Evolutionary conservation across 2,113 vertebrate species (phyloP), one percentile per base, ranked within the genome.

Genomic region (Microcebus griseorufus): DNA sequence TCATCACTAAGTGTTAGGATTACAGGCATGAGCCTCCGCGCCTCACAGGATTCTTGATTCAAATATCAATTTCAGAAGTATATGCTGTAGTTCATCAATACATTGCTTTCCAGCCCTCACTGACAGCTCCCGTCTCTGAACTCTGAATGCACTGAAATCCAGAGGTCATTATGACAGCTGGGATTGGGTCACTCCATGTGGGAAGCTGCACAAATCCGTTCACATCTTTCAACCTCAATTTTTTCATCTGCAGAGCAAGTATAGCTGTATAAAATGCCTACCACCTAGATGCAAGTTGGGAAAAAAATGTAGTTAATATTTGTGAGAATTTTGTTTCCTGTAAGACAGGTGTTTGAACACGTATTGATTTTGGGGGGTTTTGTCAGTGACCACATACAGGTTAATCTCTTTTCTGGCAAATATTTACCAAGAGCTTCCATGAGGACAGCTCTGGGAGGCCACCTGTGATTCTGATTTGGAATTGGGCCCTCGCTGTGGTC

Each of bases 391-490:
- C 93, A 64, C 82, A 87, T 92, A 89, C 90, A 97, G 90, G 87
- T 82, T 93, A 95, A 90, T 96, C 93, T 96, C 76, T 67, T 73
- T 88, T 82, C 87, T 78, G 65, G 80, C 80, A 88, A 94, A 94
- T 95, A 72, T 95, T 92, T 90, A 48, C 93, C 0, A 6, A 95
- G 64, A 13, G 22, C 34, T 80, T 58, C 34, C 64, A 27, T 0
- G 9, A 32, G 29, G 76, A 25, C 8, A 8, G 32, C 48, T 20
- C 23, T 42, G 27, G 0, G 2, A 60, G 62, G 37, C 95, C 69
- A 42, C 42, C 42, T 18, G 5, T 3, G 23, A n/a, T 23, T 92
- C 94, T 27, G 17, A 5, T 69, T 64, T 29, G 27, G 64, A 92
- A 62, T 0, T 37, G 75, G 34, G 23, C 16, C 55, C 78, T 37